Percentiles rank a stretch among this genome's conserved stretches.
Conservation (phyloP, 2,113 vertebrate species). For the Lathamus discolor region DNA sequence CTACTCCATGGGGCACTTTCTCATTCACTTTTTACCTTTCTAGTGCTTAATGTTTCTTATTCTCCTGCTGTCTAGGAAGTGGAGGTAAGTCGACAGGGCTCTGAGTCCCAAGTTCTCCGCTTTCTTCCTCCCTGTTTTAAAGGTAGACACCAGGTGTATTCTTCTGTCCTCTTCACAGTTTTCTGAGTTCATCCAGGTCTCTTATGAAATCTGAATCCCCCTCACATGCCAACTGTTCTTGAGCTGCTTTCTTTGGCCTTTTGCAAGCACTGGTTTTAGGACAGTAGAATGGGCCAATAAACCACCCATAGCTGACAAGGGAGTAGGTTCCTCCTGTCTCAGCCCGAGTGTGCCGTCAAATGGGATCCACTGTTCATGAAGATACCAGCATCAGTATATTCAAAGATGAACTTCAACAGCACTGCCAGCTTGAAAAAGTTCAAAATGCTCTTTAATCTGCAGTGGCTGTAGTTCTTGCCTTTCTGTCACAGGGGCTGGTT, state of each 20-base stretch:
- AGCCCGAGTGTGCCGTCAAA: not conserved
- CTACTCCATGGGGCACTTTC: rapidly evolving
- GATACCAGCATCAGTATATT: not conserved
- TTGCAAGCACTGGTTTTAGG: not conserved
- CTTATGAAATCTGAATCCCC: not conserved
- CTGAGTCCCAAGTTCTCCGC: not conserved
- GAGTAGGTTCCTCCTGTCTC: not conserved
- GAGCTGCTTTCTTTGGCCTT: not conserved
- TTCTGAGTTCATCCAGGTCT: not conserved
- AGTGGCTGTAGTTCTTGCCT: not conserved
- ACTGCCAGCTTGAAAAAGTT: not conserved
- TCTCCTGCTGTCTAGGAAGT: not conserved
- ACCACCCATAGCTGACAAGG: rapidly evolving
- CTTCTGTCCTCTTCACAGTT: not conserved
- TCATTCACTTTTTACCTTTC: not conserved
- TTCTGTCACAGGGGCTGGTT: not conserved
- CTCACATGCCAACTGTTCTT: not conserved
- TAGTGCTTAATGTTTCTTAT: not conserved
- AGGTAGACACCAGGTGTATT: not conserved
- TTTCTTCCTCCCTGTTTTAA: not conserved
- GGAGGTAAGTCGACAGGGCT: not conserved
- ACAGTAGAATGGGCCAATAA: not conserved
- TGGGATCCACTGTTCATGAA: not conserved
- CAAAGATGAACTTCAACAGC: not conserved
- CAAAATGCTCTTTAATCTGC: not conserved